Evolutionary conservation across 2,113 vertebrate genomes (phyloP).

Genomic region (Danionella cerebrum): DNA sequence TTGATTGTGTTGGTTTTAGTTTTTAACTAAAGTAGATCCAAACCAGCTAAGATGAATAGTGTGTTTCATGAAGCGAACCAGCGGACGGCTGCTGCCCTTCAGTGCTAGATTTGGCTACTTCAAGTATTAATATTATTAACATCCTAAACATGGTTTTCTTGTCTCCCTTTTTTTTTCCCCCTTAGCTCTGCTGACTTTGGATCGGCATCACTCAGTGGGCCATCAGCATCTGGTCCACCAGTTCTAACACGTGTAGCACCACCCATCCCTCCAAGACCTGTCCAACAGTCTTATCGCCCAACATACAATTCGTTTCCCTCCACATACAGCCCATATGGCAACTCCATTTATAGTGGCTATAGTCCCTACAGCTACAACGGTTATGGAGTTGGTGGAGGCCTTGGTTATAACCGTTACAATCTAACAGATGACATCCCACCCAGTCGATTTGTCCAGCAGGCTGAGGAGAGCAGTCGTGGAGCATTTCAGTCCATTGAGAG

Average conservation of each 20-base stretch:
- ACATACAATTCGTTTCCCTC: conserved; percentile 75
- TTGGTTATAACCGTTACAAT: conserved; percentile 73
- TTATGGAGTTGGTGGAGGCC: conserved; percentile 62
- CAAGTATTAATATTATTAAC: no score
- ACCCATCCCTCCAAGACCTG: conserved; percentile 76
- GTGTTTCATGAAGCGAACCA: no score
- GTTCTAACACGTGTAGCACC: conserved; percentile 76
- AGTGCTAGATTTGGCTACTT: no score
- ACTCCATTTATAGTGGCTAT: conserved; percentile 74
- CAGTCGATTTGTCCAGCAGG: conserved; percentile 93
- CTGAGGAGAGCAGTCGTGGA: conserved; percentile 92
- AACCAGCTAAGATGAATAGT: no score
- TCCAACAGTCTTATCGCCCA: conserved; percentile 81
- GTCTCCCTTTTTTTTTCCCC: neutral
- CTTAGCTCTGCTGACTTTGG: conserved; percentile 72
- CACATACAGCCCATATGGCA: conserved; percentile 77
- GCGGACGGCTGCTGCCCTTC: no score
- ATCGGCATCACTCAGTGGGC: conserved; percentile 39
- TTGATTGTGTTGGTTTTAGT: no score
- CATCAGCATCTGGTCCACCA: conserved; percentile 69
- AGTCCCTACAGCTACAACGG: conserved; percentile 69
- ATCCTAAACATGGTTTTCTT: neutral
- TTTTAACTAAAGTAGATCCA: no score
- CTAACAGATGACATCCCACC: conserved; percentile 74
- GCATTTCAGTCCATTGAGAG: conserved; percentile 98